Evolutionary conservation across 1,140 invertebrate species (phyloP), one percentile per base, ranked within the genome.

Genomic region (Leptinotarsa texana): DNA sequence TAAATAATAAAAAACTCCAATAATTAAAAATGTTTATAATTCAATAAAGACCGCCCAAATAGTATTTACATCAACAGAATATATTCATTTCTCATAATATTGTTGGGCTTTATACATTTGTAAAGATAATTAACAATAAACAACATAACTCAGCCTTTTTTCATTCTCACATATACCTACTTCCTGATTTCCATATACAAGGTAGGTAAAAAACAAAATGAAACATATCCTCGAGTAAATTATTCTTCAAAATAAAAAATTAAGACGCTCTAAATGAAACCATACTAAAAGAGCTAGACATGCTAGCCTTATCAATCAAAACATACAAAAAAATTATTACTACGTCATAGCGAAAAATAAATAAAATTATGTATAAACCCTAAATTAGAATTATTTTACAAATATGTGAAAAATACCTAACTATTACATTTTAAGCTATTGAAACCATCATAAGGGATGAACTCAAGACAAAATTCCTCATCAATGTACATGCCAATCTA

Each of bases 41-140:
- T 70, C 27, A 75, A 71, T 71, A 70, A 75, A 71, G 68, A 69
- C 42, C 75, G 70, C 75, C 71, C 70, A 68, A 27, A 72, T 73
- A 69, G 72, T 75, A 75, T 72, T 72, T 72, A 75, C 71, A 76
- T 67, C 70, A 75, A 76, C 67, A 67, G 72, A 73, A 73, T 73
- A 76, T 73, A 72, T 73, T 67, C 71, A 76, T 68, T 71, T 73
- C 62, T 69, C 72, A 65, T 65, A 65, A 76, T 73, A 49, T 69
- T 47, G 48, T 63, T 69, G 71, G 71, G 66, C 71, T 76, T 73
- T 76, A 63, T 76, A 76, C 75, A 76, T n/a, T 72, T 69, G 62
- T 76, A 65, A 73, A 69, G 71, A 67, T 51, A 72, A 72, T 66
- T 73, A 76, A 73, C 75, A 76, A 73, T 73, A 69, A 73, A 65